A percentile compares a stretch with the other conserved stretches of the same genome.
phyloP scores from a whole-genome alignment of 2,797 vertebrate genomes.

The Cyclopterus lumpus region DNA sequence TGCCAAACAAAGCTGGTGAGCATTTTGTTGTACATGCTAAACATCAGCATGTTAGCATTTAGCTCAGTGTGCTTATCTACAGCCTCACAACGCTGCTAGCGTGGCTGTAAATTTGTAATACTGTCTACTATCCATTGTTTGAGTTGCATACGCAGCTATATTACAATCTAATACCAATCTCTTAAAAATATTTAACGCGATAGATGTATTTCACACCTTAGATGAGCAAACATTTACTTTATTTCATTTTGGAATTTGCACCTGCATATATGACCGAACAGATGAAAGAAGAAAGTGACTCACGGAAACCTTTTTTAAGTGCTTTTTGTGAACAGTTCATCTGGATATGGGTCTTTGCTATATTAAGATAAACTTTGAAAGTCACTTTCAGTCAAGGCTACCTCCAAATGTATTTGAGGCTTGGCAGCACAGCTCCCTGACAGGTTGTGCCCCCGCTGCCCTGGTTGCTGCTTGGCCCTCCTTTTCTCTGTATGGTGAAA shows the following conservation, averaged over 20 bases:
- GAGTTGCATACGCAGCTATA: not conserved
- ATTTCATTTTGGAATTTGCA: not conserved
- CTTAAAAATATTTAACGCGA: not conserved
- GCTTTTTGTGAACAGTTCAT: constrained; percentile 29
- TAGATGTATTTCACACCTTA: not conserved
- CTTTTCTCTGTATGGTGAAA: constrained; percentile 66
- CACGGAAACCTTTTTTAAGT: not conserved
- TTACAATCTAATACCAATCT: not conserved
- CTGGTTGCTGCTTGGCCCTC: constrained; percentile 74
- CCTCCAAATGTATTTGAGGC: constrained; percentile 77
- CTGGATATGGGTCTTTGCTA: constrained; percentile 37
- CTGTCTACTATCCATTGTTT: not conserved
- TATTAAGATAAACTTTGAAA: constrained; percentile 80
- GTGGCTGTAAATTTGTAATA: not conserved
- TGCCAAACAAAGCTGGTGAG: not conserved
- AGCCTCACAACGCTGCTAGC: not conserved
- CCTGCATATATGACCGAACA: not conserved
- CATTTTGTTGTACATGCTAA: not conserved
- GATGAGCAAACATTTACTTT: not conserved
- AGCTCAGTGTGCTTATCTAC: not conserved
- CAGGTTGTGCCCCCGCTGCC: constrained; percentile 79
- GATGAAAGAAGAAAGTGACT: not conserved
- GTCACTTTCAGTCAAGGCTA: constrained; percentile 83
- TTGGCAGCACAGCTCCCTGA: constrained; percentile 78
- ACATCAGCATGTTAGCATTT: not conserved